Evolutionary conservation across 1,140 invertebrate species (phyloP).

Genomic region (Drosophila lini): DNA sequence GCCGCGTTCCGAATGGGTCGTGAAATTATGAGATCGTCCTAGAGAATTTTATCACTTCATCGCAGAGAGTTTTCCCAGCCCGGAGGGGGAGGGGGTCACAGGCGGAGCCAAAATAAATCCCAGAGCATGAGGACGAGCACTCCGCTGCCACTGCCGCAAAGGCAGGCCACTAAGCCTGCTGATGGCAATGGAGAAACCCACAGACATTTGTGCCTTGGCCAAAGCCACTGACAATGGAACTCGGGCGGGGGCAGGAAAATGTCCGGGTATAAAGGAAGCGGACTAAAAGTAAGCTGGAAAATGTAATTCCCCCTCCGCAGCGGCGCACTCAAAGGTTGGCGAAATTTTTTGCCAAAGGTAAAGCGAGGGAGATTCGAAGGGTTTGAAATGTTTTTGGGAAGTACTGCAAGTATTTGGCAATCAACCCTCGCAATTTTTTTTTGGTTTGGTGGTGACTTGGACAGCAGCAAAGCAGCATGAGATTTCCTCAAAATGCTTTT

Average conservation of each 20-base stretch:
- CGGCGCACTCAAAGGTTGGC: conserved; percentile 12
- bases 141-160: conserved; percentile 17
- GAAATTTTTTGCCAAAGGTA: conserved; percentile 54
- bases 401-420: neutral
- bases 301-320: conserved; percentile 47
- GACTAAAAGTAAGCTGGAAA: conserved; percentile 75
- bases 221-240: conserved; percentile 72
- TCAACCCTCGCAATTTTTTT: conserved; percentile 29
- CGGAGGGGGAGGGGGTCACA: conserved; percentile 2
- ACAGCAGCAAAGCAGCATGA: conserved; percentile 60
- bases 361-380: conserved; percentile 10
- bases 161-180: conserved; percentile 39
- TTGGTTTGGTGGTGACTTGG: conserved; percentile 41
- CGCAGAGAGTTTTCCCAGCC: conserved; percentile 11
- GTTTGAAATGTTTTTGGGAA: neutral
- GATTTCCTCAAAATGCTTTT: conserved; percentile 63
- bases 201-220: conserved; percentile 56
- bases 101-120: conserved; percentile 59
- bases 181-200: conserved; percentile 47
- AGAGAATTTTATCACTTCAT: conserved; percentile 43
- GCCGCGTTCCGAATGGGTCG: conserved; percentile 14
- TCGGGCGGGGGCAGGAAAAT: conserved; percentile 49
- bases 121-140: conserved; percentile 24
- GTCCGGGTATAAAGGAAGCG: conserved; percentile 45
- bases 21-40: conserved; percentile 18